Base-by-base conservation (phyloP, 2,797 vertebrate genomes). In the Amniataba percoides region DNA sequence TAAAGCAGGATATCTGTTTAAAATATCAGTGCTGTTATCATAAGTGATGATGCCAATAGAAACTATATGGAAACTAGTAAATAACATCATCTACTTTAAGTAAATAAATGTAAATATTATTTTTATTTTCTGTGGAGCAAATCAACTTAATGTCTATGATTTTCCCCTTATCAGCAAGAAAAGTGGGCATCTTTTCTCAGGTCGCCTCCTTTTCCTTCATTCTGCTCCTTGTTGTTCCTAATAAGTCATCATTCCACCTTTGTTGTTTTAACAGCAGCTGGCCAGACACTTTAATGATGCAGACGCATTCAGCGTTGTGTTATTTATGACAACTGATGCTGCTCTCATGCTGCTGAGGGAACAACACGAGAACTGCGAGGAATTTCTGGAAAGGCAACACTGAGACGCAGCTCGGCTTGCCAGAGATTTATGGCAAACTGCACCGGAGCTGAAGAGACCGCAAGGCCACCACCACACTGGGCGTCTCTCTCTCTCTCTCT, bases 261-360 rank as follows among this genome's bases (percentile, higher is more conserved):
- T 87, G 67, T 65, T 85, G 60, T 71, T 85, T 63, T 58, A 67
- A 76, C 69, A 74, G 67, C 19, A 18, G 18, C 74, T 73, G 63
- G 73, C 78, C 80, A 88, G 89, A 90, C 86, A 80, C 60, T 74
- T 85, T 82, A 78, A 89, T 77, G 77, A 82, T 40, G 75, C 69
- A 58, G 63, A 84, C 83, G 78, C 53, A 56, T 80, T 80, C 76
- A 63, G 69, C 49, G 18, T n/a, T 27, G 53, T 42, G 70, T 93
- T 88, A 93, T 93, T 93, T 92, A 93, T 77, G 83, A 86, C n/a
- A 55, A 70, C 60, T 66, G 77, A 85, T 82, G 77, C 58, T 79
- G 74, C 86, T 83, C 77, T 91, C 81, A 70, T 74, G 81, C 85
- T 83, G 83, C 82, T 75, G 73, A 77, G 80, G 87, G 84, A 92